Percentiles rank a stretch among this genome's conserved stretches.
Conservation (phyloP, 53 echinoderm and acorn worm species). For the Echinometra lucunter region DNA sequence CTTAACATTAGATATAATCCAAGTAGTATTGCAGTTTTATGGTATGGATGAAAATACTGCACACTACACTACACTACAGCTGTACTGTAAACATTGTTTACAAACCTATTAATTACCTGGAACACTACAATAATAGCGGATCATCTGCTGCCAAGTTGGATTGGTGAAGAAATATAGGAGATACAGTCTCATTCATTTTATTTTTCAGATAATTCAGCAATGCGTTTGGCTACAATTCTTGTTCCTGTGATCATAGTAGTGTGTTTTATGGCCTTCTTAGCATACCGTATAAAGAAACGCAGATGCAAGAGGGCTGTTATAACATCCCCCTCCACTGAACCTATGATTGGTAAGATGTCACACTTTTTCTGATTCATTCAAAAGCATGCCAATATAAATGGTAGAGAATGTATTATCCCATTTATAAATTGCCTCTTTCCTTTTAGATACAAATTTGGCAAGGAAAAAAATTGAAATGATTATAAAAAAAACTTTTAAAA, state of each 20-base stretch:
- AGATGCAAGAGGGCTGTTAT: not conserved
- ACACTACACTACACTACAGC: no score
- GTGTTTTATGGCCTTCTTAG: not conserved
- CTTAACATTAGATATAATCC: no score
- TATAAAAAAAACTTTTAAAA: no score
- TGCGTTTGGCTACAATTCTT: not conserved
- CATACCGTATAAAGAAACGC: not conserved
- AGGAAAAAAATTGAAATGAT: no score
- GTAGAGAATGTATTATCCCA: not conserved
- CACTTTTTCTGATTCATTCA: not conserved
- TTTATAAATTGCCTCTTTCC: not conserved
- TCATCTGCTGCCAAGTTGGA: no score
- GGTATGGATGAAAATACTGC: no score
- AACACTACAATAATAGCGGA: no score
- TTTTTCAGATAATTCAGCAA: not conserved
- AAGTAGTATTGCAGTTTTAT: no score
- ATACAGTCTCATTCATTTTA: not conserved
- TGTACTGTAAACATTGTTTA: no score
- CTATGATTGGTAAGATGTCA: slow-evolving; percentile 1
- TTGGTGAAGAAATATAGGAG: no score
- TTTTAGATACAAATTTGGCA: no score
- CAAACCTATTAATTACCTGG: no score
- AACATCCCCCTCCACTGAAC: not conserved
- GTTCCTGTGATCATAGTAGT: not conserved
- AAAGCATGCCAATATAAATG: not conserved